phyloP scores from a whole-genome alignment of 2,113 vertebrate genomes.

The Eolophus roseicapilla region DNA sequence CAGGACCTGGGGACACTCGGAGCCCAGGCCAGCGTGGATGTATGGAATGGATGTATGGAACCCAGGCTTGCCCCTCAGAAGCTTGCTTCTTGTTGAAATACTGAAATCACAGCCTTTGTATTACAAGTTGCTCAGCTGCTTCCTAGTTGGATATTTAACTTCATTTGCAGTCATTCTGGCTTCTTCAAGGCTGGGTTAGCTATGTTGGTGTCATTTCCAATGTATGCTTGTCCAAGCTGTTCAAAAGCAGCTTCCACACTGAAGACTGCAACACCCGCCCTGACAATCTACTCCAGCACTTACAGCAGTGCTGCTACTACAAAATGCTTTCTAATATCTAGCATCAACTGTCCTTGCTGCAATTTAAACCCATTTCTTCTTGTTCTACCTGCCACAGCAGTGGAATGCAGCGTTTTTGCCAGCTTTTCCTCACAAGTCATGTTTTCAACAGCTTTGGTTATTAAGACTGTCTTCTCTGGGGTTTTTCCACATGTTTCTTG shows the following conservation, averaged over 20 bases:
- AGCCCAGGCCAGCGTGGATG: neutral
- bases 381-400: neutral
- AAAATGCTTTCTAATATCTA: neutral
- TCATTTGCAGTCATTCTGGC: neutral
- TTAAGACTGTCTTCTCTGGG: neutral
- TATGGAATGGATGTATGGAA: neutral
- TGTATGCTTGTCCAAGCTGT: neutral
- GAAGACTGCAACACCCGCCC: neutral
- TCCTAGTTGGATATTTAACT: neutral
- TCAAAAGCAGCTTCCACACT: neutral
- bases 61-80: neutral
- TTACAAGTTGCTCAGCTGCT: neutral
- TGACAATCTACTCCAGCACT: neutral
- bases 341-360: neutral
- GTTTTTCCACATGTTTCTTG: neutral
- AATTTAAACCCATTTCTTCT: neutral
- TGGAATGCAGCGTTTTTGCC: neutral
- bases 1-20: neutral
- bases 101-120: neutral
- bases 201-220: neutral
- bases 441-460: conserved; percentile 5
- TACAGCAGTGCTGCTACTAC: neutral
- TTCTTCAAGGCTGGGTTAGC: neutral
- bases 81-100: neutral
- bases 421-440: neutral